A percentile compares a stretch with the other conserved stretches of the same genome.
phyloP scores from a whole-genome alignment of 1,140 invertebrate species.

The Halyomorpha halys region DNA sequence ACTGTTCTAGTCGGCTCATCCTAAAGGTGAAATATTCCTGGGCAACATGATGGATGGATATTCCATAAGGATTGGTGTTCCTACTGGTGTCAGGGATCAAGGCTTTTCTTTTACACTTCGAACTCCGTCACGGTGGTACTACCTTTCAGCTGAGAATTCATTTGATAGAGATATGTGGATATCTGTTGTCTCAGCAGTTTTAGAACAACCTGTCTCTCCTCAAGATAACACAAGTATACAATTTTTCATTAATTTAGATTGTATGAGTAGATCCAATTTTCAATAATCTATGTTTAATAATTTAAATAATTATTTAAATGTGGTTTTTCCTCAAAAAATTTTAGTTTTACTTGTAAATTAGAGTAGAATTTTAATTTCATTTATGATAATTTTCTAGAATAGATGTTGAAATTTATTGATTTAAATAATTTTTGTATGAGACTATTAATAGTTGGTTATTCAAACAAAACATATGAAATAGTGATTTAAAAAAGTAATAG shows the following conservation, averaged over 20 bases:
- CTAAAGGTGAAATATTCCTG: slow-evolving; percentile 84
- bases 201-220: slow-evolving; percentile 62
- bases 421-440: slow-evolving; percentile 14
- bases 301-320: slow-evolving; percentile 16
- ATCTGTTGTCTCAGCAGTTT: slow-evolving; percentile 57
- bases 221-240: slow-evolving; percentile 67
- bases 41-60: slow-evolving; percentile 67
- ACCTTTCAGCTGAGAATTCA: slow-evolving; percentile 67
- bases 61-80: slow-evolving; percentile 48
- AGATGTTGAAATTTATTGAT: slow-evolving; percentile 18
- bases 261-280: too few species aligned
- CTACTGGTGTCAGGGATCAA: slow-evolving; percentile 57
- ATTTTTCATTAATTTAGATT: background rate
- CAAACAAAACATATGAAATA: too few species aligned
- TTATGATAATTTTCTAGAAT: slow-evolving; percentile 17
- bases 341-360: slow-evolving; percentile 9
- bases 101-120: slow-evolving; percentile 75
- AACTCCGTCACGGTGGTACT: slow-evolving; percentile 70
- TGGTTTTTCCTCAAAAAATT: slow-evolving; percentile 5
- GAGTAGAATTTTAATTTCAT: slow-evolving; percentile 22
- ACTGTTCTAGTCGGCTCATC: slow-evolving; percentile 56
- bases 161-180: slow-evolving; percentile 74
- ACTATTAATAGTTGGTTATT: too few species aligned
- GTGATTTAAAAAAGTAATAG: too few species aligned
- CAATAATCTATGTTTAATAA: background rate